phyloP scores from a whole-genome alignment of 1,140 invertebrate genomes.

The Drosophila sechellia region DNA sequence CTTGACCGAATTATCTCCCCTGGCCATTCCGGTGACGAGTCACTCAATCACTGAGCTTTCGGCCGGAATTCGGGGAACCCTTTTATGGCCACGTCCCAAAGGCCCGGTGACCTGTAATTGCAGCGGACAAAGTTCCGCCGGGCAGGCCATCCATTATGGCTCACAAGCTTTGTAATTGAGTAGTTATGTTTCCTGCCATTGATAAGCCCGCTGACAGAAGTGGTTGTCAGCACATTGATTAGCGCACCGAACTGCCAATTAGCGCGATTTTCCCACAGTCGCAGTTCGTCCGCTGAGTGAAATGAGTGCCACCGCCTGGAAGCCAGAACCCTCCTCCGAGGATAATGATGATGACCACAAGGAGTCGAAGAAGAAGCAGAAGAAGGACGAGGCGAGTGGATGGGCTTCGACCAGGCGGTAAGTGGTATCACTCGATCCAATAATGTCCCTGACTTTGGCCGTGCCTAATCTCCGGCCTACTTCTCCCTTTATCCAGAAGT shows the following conservation, averaged over 20 bases:
- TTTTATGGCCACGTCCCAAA: slow-evolving; percentile 28
- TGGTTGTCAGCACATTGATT: slow-evolving; percentile 52
- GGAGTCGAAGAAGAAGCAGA: slow-evolving; percentile 5
- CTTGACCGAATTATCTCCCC: slow-evolving; percentile 14
- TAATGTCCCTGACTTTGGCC: no score
- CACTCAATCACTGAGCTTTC: slow-evolving; percentile 25
- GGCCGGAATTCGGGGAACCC: not conserved
- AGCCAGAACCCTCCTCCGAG: not conserved
- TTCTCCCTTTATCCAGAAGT: not conserved
- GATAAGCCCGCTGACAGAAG: slow-evolving; percentile 53
- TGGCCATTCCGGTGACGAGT: slow-evolving; percentile 52
- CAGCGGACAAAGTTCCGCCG: slow-evolving; percentile 2
- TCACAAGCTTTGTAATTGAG: slow-evolving; percentile 64
- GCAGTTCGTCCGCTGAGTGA: slow-evolving; percentile 15
- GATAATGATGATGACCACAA: slow-evolving; percentile 44
- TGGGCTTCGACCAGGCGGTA: slow-evolving; percentile 37
- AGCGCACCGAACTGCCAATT: slow-evolving; percentile 51
- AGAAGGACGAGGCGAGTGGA: not conserved
- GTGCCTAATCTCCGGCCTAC: no score
- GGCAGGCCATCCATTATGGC: slow-evolving; percentile 48
- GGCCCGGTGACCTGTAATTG: slow-evolving; percentile 29
- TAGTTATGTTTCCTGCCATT: slow-evolving; percentile 58
- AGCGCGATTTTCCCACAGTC: slow-evolving; percentile 18
- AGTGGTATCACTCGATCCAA: not conserved
- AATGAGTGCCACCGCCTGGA: slow-evolving; percentile 47